Percentiles rank a stretch among this genome's conserved stretches.
Conservation (phyloP, 2,797 vertebrate species). For the Poecile montanus region DNA sequence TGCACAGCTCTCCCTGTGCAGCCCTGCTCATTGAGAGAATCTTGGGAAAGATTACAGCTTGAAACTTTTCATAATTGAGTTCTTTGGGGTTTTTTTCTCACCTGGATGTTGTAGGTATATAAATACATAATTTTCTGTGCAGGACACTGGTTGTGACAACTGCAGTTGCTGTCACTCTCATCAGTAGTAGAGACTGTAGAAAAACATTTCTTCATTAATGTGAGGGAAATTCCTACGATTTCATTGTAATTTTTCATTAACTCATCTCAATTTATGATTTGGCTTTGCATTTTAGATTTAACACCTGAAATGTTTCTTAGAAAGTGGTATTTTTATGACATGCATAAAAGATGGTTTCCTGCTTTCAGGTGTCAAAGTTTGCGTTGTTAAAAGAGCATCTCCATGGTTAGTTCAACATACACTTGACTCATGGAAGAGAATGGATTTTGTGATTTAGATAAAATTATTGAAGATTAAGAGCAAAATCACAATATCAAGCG, state of each 20-base stretch:
- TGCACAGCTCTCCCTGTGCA: not conserved
- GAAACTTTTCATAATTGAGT: not conserved
- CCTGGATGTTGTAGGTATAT: not conserved
- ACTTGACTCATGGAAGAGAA: not conserved
- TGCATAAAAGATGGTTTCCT: not conserved
- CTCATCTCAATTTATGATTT: not conserved
- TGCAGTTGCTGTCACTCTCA: not conserved
- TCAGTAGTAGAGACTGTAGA: not conserved
- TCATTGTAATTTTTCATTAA: not conserved
- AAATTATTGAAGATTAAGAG: not conserved
- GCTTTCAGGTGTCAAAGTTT: not conserved
- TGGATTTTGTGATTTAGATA: not conserved
- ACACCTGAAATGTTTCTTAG: not conserved
- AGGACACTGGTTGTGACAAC: not conserved
- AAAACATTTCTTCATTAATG: not conserved
- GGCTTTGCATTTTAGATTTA: not conserved
- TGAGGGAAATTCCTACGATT: not conserved
- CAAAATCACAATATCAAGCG: not conserved
- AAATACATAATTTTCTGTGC: not conserved
- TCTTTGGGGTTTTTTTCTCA: not conserved
- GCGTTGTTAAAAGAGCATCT: not conserved
- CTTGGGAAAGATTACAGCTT: not conserved
- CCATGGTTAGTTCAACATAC: not conserved
- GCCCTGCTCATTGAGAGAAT: not conserved
- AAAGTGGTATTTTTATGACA: not conserved